Percentiles rank a stretch among this genome's conserved stretches.
Evolutionary conservation across 2,888 invertebrate genomes (phyloP).

Genomic region (Seladonia tumulorum): DNA sequence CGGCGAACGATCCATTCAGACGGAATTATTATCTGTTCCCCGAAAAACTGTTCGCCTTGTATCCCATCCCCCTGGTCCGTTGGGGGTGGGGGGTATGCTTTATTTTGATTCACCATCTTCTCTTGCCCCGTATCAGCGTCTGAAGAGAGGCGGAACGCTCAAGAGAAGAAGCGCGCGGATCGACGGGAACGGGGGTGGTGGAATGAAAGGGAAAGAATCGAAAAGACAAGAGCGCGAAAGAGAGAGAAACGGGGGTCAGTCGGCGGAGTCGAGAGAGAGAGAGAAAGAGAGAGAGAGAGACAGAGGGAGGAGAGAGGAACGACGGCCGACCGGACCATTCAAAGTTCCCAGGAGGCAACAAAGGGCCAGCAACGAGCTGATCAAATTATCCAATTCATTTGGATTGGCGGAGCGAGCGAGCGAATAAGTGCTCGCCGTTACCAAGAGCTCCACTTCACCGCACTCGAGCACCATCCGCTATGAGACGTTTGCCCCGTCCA

Average conservation of each 20-base stretch:
- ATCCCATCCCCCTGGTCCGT: neutral
- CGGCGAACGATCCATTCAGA: slow-evolving; percentile 25
- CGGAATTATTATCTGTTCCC: slow-evolving; percentile 52
- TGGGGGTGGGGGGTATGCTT: slow-evolving; percentile 31
- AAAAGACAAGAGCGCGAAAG: slow-evolving; percentile 55
- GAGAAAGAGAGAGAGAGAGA: slow-evolving; percentile 41
- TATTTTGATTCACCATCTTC: slow-evolving; percentile 74
- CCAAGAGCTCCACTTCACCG: slow-evolving; percentile 79
- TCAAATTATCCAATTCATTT: slow-evolving; percentile 85
- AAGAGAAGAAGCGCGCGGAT: slow-evolving; percentile 32
- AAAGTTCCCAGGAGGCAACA: slow-evolving; percentile 84
- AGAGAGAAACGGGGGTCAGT: slow-evolving; percentile 35
- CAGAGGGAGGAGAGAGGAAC: slow-evolving; percentile 77
- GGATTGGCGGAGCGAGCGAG: slow-evolving; percentile 83
- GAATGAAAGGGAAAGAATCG: slow-evolving; percentile 73
- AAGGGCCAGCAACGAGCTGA: slow-evolving; percentile 84
- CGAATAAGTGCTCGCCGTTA: slow-evolving; percentile 82
- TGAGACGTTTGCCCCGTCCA: slow-evolving; percentile 75
- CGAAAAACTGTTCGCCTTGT: slow-evolving; percentile 36
- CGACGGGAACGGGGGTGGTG: slow-evolving; percentile 18
- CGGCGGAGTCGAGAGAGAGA: slow-evolving; percentile 35
- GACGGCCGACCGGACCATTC: slow-evolving; percentile 81
- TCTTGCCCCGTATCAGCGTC: slow-evolving; percentile 65
- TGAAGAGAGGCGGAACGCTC: slow-evolving; percentile 47
- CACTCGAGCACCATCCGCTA: slow-evolving; percentile 78